Conservation (phyloP, 2,113 vertebrate genomes). For the Arvicanthis niloticus region DNA sequence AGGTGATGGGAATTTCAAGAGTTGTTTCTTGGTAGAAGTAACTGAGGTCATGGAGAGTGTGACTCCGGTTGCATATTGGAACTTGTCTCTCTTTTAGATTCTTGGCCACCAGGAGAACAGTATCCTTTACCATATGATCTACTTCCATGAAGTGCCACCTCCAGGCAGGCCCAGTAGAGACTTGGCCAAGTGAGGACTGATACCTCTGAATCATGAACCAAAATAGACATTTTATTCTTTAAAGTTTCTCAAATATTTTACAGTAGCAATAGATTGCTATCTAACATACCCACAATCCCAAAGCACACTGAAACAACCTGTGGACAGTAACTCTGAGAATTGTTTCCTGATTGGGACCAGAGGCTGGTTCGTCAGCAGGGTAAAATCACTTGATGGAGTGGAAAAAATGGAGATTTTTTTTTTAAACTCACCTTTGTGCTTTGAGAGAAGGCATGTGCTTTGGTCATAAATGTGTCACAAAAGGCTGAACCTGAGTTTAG, state of each 20-base stretch:
- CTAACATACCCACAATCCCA: not conserved
- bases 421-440: not conserved
- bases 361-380: not conserved
- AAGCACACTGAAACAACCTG: not conserved
- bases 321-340: not conserved
- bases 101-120: not conserved
- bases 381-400: not conserved
- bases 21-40: not conserved
- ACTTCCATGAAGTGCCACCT: not conserved
- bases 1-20: not conserved
- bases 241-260: not conserved
- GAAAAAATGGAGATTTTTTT: not conserved
- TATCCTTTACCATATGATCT: not conserved
- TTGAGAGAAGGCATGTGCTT: slow-evolving; percentile 3
- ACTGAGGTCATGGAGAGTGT: not conserved
- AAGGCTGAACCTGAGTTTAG: not conserved
- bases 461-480: not conserved
- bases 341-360: not conserved
- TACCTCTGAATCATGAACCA: not conserved
- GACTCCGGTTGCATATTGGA: not conserved
- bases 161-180: not conserved
- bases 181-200: not conserved
- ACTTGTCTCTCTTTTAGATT: not conserved
- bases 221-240: not conserved
- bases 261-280: not conserved